Percentiles rank a stretch among this genome's conserved stretches.
These are phyloP conservation scores for Entomobrya proxima DNA, from an alignment of 2,888 invertebrate genomes.

Conservation along the genomic window DNA sequence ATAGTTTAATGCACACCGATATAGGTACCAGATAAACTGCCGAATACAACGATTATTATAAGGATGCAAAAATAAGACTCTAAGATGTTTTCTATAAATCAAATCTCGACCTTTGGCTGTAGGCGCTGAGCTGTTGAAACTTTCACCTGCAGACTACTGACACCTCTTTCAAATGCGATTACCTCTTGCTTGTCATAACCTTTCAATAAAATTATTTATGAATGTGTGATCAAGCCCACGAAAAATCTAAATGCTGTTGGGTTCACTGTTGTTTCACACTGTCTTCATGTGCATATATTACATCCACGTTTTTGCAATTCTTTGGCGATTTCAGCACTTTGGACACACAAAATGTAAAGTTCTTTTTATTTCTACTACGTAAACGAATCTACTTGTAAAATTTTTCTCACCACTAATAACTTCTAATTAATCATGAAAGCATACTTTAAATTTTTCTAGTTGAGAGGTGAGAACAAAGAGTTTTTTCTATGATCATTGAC, in stretches of 20 bases:
- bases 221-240: not conserved
- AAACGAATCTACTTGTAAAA: too few species aligned
- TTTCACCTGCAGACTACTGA: constrained; percentile 49
- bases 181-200: constrained; percentile 53
- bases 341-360: too few species aligned
- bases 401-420: too few species aligned
- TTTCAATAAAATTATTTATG: constrained; percentile 52
- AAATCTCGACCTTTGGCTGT: constrained; percentile 61
- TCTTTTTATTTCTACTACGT: too few species aligned
- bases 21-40: too few species aligned
- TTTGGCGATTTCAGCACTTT: not conserved
- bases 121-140: constrained; percentile 63
- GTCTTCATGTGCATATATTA: not conserved
- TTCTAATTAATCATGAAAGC: not conserved
- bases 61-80: not conserved
- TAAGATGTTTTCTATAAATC: constrained; percentile 50
- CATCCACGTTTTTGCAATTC: not conserved
- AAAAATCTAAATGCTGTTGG: not conserved
- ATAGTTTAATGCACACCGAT: not conserved
- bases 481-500: not conserved
- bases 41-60: not conserved
- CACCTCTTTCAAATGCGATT: constrained; percentile 45
- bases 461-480: not conserved
- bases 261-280: too few species aligned
- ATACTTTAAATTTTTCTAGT: not conserved